Percentiles rank a stretch among this genome's conserved stretches.
These are phyloP conservation scores for Drosophila suboccidentalis DNA, from an alignment of 2,888 invertebrate genomes.

Conservation along the genomic window DNA sequence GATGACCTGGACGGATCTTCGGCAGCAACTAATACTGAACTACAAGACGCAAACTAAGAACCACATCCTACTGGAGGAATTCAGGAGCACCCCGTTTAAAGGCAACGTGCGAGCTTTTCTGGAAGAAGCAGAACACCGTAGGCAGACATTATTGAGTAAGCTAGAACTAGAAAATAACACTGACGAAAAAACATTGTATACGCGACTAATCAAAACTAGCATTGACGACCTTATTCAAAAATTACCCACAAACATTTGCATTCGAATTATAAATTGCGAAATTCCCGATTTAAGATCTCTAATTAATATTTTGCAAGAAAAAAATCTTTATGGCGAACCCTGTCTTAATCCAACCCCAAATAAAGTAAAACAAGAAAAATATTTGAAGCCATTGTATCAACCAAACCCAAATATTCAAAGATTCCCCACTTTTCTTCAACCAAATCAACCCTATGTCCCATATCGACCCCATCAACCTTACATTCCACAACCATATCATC, in stretches of 20 bases:
- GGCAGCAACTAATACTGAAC: background rate
- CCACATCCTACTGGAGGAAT: constrained; percentile 6
- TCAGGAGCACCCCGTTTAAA: constrained; percentile 6
- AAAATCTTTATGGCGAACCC: background rate
- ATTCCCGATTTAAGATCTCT: background rate
- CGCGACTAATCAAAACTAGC: background rate
- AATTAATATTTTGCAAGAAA: background rate
- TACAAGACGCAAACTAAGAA: constrained; percentile 5
- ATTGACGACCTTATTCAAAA: constrained; percentile 2
- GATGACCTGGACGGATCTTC: background rate
- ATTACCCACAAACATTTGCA: background rate
- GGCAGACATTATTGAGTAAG: background rate
- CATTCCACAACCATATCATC: background rate
- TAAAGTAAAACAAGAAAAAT: background rate
- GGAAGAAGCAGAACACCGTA: background rate
- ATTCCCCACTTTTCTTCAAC: constrained; percentile 1
- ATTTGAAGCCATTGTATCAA: constrained; percentile 2
- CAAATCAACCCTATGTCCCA: constrained; percentile 1
- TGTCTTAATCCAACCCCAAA: background rate
- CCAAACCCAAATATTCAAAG: constrained; percentile 2
- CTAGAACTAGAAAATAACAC: background rate
- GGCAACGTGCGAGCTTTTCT: constrained; percentile 1
- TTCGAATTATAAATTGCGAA: background rate
- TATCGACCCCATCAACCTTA: constrained; percentile 1
- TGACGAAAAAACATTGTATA: background rate